Percentiles rank a stretch among this genome's conserved stretches.
These are phyloP conservation scores for Psittacara wagleri DNA, from an alignment of 2,113 vertebrate species.

Conservation along the genomic window DNA sequence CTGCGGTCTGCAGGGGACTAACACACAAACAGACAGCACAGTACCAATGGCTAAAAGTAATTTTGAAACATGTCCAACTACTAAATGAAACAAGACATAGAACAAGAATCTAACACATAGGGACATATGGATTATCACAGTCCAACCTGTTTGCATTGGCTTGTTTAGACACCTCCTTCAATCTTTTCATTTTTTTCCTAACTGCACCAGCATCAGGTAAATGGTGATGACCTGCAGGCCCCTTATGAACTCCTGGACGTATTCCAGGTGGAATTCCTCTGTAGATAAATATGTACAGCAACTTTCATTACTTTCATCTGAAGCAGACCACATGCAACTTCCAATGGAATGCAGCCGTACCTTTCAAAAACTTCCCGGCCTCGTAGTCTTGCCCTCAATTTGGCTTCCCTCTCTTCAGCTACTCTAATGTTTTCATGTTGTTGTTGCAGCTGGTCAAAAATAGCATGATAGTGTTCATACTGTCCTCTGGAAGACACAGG, in stretches of 20 bases:
- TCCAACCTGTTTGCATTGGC: constrained; percentile 75
- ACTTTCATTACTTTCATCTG: constrained; percentile 60
- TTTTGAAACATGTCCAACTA: background rate
- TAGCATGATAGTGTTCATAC: constrained; percentile 83
- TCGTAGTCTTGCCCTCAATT: constrained; percentile 27
- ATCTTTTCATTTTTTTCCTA: constrained; percentile 84
- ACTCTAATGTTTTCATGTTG: constrained; percentile 70
- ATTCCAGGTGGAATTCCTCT: constrained; percentile 75
- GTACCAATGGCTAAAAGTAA: background rate
- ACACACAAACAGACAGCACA: constrained; percentile 20
- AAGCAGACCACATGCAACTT: constrained; percentile 3
- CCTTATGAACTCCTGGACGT: constrained; percentile 75
- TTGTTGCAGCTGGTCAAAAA: constrained; percentile 83
- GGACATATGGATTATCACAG: constrained; percentile 40
- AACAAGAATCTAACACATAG: constrained; percentile 50
- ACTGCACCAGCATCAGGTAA: constrained; percentile 74
- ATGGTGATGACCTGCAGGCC: constrained; percentile 66
- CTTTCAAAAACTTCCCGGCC: constrained; percentile 61
- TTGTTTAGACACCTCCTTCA: constrained; percentile 83
- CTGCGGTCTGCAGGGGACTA: constrained; percentile 10
- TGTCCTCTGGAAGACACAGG: constrained; percentile 69
- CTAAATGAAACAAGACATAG: constrained; percentile 18
- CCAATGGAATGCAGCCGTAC: constrained; percentile 56
- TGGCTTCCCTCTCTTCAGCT: constrained; percentile 70
- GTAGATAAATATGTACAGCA: constrained; percentile 65